Base-by-base conservation (phyloP, 2,113 vertebrate species). In the Lichenostomus cassidix region DNA sequence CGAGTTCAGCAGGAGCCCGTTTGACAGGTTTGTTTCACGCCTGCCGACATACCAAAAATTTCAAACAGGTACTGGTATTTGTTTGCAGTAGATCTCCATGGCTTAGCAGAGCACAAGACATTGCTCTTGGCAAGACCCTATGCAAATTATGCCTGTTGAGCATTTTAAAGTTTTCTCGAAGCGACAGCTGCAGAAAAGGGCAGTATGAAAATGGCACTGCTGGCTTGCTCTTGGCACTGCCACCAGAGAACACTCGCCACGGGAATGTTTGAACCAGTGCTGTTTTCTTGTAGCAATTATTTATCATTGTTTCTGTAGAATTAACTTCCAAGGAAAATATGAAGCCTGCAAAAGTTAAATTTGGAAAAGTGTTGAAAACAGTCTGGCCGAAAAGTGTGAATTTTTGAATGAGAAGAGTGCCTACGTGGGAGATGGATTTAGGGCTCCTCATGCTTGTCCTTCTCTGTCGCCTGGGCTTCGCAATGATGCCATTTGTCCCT, bases 401-500 rank as follows among this genome's bases (percentile, higher is more conserved):
- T 59, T 64, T 59, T 71, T 90, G 27, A 63, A 35, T 5, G 4
- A 39, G 14, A 75, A 21, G 15, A 21, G 28, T 15, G 62, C 27
- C 37, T 24, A 8, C 41, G 21, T 20, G 16, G 47, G 37, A 71
- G 27, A 13, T 1, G 4, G 20, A 46, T 15, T 44, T 17, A 29
- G 35, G 15, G 8, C 16, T 74, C 25, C 15, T 53, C 7, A 8
- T 2, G 23, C 28, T 50, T 46, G 12, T 1, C 41, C n/a, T n/a
- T 31, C 18, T 20, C 27, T 22, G 25, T 16, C 5, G 24, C 27
- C 27, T 33, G 31, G 16, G 47, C n/a, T 69, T 28, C 31, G 2
- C 33, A 15, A 10, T 0, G 9, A 29, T 2, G 41, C 20, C 16
- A 2, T n/a, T 22, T 7, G 5, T 10, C 15, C 8, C 14, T 42